Evolutionary conservation across 92 coral and sea anemone genomes (phyloP), one percentile per base, ranked within the genome.

Genomic region (Epizoanthus stellaris): DNA sequence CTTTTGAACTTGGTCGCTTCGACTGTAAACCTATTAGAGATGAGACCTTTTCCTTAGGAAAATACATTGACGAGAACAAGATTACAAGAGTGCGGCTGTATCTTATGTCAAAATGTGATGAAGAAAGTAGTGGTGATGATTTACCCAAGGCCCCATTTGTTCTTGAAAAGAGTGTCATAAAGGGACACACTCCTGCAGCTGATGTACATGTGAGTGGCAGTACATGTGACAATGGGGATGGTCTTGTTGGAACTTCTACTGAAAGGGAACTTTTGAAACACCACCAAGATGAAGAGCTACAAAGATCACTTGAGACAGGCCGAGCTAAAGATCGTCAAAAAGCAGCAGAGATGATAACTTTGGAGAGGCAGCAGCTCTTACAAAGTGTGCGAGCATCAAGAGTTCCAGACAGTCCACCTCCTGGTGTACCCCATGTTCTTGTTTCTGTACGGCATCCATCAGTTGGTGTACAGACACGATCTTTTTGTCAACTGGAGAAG

Each of bases 251-350:
- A 64, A 52, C 81, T 30, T 87, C 81, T 47, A 54, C 79, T 87
- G 87, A 87, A 60, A 74, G 87, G 20, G 53, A 40, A 17, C 65
- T 30, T 11, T 40, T 85, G 16, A 82, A 67, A 58, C 25, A 16
- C 60, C 87, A 76, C 45, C 85, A 82, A 61, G 89, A 76, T 7
- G 66, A 72, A 20, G 89, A 88, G 70, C 54, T 45, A 38, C 10
- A 85, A 60, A 76, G 60, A 68, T 88, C 89, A 38, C 85, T 77
- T 36, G 86, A 76, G 45, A 70, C 74, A 36, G 85, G 67, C 73
- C 85, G 38, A 76, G 85, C 71, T 59, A 67, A 84, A 79, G 88
- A 84, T 7, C 39, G 60, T 58, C 45, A 76, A 70, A 76, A 61
- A 71, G 42, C 65, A 36, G 65, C 65, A 20, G 56, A 59, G 3